phyloP scores from a whole-genome alignment of 2,888 invertebrate genomes.

The Lucinisca nassula region DNA sequence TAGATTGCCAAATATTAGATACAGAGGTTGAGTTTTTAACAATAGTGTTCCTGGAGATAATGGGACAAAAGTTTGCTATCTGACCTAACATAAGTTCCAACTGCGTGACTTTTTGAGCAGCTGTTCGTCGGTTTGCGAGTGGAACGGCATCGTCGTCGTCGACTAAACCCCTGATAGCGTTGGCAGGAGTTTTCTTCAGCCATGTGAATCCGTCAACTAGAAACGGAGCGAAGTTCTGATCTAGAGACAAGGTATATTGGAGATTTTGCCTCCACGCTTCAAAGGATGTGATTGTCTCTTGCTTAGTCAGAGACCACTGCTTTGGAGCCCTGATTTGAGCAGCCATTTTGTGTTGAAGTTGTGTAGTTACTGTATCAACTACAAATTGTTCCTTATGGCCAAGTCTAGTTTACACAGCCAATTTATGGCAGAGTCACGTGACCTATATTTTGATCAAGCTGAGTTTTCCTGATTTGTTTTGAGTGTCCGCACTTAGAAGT shows the following conservation, averaged over 20 bases:
- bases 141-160: constrained; percentile 54
- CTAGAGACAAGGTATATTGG: constrained; percentile 55
- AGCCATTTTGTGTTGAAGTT: background rate
- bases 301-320: constrained; percentile 48
- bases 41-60: constrained; percentile 58
- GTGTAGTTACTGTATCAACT: background rate
- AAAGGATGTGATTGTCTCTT: constrained; percentile 59
- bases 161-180: constrained; percentile 44
- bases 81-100: constrained; percentile 62
- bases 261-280: constrained; percentile 63
- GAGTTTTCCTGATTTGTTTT: no score
- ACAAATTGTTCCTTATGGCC: background rate
- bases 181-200: constrained; percentile 40
- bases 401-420: no score
- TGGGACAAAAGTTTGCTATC: constrained; percentile 56
- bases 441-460: no score
- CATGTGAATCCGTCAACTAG: constrained; percentile 44
- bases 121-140: constrained; percentile 25
- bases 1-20: constrained; percentile 64
- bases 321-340: constrained; percentile 51
- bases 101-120: constrained; percentile 52
- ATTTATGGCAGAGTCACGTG: no score
- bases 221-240: constrained; percentile 54
- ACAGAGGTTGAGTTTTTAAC: constrained; percentile 64
- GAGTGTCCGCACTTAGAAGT: no score